phyloP scores from a whole-genome alignment of 2,888 invertebrate species.

The Nomada goodeniana region DNA sequence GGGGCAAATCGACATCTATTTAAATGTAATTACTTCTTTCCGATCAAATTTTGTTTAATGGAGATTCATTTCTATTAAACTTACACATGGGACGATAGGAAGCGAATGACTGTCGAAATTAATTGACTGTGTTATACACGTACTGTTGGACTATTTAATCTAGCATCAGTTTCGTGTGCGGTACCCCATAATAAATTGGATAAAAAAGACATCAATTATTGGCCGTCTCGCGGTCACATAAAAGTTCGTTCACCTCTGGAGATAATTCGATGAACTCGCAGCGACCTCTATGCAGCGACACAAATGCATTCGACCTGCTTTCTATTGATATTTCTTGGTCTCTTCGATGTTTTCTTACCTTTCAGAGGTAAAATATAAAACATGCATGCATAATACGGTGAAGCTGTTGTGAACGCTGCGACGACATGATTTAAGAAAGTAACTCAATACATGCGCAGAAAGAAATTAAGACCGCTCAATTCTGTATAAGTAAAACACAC shows the following conservation, averaged over 20 bases:
- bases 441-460: too few relatives aligned
- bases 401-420: too few relatives aligned
- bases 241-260: conserved; percentile 54
- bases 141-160: neutral
- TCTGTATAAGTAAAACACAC: too few relatives aligned
- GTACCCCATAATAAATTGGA: conserved; percentile 47
- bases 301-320: conserved; percentile 46
- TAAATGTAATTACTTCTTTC: neutral
- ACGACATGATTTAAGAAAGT: too few relatives aligned
- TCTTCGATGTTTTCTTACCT: neutral
- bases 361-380: neutral
- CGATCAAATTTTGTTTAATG: too few relatives aligned
- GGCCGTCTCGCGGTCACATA: conserved; percentile 38
- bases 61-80: neutral
- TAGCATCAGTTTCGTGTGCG: conserved; percentile 1
- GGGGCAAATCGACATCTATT: neutral
- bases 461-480: too few relatives aligned
- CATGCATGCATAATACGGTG: neutral
- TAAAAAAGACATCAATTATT: conserved; percentile 60
- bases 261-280: conserved; percentile 45
- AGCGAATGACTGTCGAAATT: neutral
- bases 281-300: conserved; percentile 42
- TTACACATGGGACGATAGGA: neutral
- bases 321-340: conserved; percentile 13
- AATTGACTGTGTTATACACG: neutral